Conservation (phyloP, 2,888 invertebrate genomes). For the Taphrorychus bicolor region DNA sequence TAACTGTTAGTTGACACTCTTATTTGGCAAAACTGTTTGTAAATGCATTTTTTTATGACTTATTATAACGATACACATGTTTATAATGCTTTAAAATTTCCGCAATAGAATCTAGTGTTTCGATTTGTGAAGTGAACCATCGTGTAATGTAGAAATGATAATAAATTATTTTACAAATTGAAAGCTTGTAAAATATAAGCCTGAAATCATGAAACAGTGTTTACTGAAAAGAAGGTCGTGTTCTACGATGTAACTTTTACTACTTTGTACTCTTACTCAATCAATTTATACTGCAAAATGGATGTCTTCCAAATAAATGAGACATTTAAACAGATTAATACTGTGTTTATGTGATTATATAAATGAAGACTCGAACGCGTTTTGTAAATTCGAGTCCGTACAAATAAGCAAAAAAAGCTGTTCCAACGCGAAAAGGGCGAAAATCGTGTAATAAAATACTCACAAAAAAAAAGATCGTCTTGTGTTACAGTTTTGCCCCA, state of each 20-base stretch:
- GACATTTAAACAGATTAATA: slow-evolving; percentile 52
- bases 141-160: slow-evolving; percentile 17
- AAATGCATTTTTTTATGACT: not conserved
- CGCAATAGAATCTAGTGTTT: not conserved
- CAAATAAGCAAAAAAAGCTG: too few relatives aligned
- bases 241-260: slow-evolving; percentile 42
- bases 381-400: too few relatives aligned
- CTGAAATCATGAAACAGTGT: slow-evolving; percentile 39
- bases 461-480: too few relatives aligned
- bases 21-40: too few relatives aligned
- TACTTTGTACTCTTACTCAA: slow-evolving; percentile 58
- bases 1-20: too few relatives aligned
- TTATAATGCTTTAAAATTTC: not conserved
- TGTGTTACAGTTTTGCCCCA: too few relatives aligned
- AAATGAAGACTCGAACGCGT: too few relatives aligned
- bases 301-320: slow-evolving; percentile 62
- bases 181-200: slow-evolving; percentile 51
- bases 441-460: too few relatives aligned
- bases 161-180: slow-evolving; percentile 18
- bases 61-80: not conserved
- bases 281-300: slow-evolving; percentile 60
- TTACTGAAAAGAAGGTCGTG: slow-evolving; percentile 40
- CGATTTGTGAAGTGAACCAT: slow-evolving; percentile 4
- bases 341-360: slow-evolving; percentile 10
- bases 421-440: too few relatives aligned